Evolutionary conservation across 2,113 vertebrate species (phyloP), one percentile per base, ranked within the genome.

Genomic region (Platysteira castanea): DNA sequence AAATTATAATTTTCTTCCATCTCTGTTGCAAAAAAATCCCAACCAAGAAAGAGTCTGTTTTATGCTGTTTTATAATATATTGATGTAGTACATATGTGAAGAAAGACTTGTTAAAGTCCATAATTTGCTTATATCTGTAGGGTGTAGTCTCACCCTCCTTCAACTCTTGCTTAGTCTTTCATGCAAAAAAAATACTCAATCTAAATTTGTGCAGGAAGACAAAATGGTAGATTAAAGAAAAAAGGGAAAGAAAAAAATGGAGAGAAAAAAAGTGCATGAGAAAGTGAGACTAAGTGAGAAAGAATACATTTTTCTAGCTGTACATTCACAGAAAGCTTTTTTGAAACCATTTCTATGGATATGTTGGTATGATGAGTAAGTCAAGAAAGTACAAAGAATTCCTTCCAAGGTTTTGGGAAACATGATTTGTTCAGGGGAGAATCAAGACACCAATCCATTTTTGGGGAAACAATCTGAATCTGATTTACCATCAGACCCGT

Each of bases 181-280:
- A 49, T 21, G 11, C 15, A 73, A 80, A 67, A 54, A 65, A 52
- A 37, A 21, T 5, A 28, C 6, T 68, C n/a, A 53, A 10, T 47
- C 14, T 56, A 41, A 87, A 30, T 67, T 33, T 71, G 10, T 63
- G n/a, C n/a, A 67, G n/a, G 31, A 6, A 67, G 19, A 61, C 4
- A 84, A 93, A 68, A 42, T 31, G 30, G 31, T 31, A 47, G n/a
- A 27, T 28, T 41, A 9, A 44, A 49, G 54, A 60, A 65, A 64
- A 24, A 44, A 13, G 2, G 2, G 2, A 4, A 17, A 19, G 13
- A 2, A 28, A 42, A n/a, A 15, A 42, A 23, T 15, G 2, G 4
- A 37, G 4, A 37, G 5, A 7, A 56, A 46, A 19, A 33, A 54
- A 27, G 9, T 54, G 15, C 46, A 78, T 3, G 2, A 23, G 7